A percentile compares a stretch with the other conserved stretches of the same genome.
These are phyloP conservation scores for Ammospiza maritima DNA, from an alignment of 2,797 vertebrate genomes.

Conservation along the genomic window DNA sequence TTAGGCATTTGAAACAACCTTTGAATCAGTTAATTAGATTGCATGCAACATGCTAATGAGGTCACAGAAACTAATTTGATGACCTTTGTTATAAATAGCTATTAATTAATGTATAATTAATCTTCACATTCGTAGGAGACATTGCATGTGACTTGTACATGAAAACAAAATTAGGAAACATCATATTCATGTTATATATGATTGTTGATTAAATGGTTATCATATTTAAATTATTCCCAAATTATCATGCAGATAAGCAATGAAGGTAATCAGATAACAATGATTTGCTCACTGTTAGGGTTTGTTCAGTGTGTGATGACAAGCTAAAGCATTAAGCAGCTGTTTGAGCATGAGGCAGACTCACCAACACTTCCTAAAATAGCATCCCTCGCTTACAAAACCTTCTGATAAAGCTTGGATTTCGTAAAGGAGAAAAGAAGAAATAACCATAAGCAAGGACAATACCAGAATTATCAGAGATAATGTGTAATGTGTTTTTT, in stretches of 20 bases:
- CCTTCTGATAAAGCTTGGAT: neutral
- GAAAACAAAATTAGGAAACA: constrained; percentile 22
- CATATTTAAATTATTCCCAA: neutral
- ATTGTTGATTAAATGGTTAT: constrained; percentile 27
- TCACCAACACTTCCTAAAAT: neutral
- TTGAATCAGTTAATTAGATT: constrained; percentile 41
- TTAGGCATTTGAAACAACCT: neutral
- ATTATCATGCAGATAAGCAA: neutral
- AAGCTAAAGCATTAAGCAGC: neutral
- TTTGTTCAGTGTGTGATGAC: neutral
- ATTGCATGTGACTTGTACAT: neutral
- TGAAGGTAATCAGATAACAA: constrained; percentile 37
- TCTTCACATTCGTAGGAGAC: neutral
- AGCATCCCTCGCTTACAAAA: neutral
- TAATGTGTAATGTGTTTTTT: neutral
- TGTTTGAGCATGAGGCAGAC: neutral
- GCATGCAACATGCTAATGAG: constrained; percentile 23
- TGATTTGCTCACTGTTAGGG: neutral
- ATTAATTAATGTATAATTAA: constrained; percentile 40
- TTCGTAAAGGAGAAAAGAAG: neutral
- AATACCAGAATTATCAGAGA: neutral
- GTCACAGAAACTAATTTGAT: constrained; percentile 42
- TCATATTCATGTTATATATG: neutral
- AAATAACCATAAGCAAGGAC: neutral
- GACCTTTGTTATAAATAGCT: constrained; percentile 46